Evolutionary conservation across 2,113 vertebrate species (phyloP), one percentile per base, ranked within the genome.

Genomic region (Oxyruncus cristatus): DNA sequence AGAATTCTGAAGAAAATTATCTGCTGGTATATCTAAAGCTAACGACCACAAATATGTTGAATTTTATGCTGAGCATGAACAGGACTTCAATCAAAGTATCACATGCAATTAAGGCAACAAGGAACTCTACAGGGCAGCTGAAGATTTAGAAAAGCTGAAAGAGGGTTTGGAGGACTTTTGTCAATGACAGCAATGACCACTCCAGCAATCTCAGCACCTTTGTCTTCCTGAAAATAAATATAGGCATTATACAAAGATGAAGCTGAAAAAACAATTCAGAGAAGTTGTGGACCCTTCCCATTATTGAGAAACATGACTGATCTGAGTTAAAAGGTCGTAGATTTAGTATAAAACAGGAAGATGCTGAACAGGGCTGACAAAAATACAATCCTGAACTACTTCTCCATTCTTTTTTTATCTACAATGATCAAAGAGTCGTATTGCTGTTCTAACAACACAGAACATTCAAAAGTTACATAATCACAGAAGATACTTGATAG

Each of bases 261-360:
- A 83, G 44, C 46, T 67, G 55, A 88, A 94, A 94, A 92, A 94
- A 63, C 56, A 88, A 77, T 49, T 63, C 22, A 68, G 67, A 90
- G 88, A 74, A 85, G 65, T 39, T 75, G 52, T 63, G 58, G 79
- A 86, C 87, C 33, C 12, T 83, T 90, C 63, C 67, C 78, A 79
- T 59, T 92, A 95, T 21, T 84, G 61, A 94, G 65, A 72, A 93
- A 77, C 20, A 63, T 0, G 0, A 74, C 42, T 4, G 5, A 77
- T 88, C 17, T 6, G 9, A 94, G 66, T 65, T 59, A 89, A 89
- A 91, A 93, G 76, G 72, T 86, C 47, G 27, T 14, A 24, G 32
- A 88, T 84, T 86, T 63, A 81, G 42, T 44, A 88, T 42, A 72
- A 67, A 95, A 93, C 56, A 93, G 68, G 68, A 95, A 81, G 56